Evolutionary conservation across 92 coral and sea anemone species (phyloP), one percentile per base, ranked within the genome.

Genomic region (Siderastrea siderea): DNA sequence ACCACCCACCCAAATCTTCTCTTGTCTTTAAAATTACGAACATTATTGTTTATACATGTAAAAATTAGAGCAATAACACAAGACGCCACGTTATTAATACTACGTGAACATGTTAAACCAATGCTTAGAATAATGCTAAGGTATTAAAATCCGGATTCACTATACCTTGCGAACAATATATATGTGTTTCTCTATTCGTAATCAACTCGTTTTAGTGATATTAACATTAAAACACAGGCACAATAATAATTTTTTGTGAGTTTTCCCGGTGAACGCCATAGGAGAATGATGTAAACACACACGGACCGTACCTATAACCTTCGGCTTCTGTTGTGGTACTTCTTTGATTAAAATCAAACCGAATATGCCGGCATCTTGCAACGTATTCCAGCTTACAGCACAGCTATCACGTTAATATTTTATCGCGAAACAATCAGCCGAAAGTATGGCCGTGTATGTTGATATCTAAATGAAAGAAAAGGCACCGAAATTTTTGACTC

Each of bases 1-100:
- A 38, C 59, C 84, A 80, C 75, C 84, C 84, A 80, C 75, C 86
- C 77, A 81, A 68, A 81, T 68, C 67, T 81, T 81, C 74, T 49
- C 75, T 81, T 55, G 64, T 47, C 43, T 81, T 54, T 6, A 55
- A 85, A 77, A 89, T 89, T 92, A 89, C 86, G 92, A 80, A 79
- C 74, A 90, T 91, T 58, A 94, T 90, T 94, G 95, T 94, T 94
- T 93, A 90, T 90, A 87, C 71, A 94, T 90, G 91, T 87, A 88
- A 94, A 94, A 89, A 62, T 89, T 94, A 89, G 85, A 93, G 72
- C 69, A 64, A 79, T 79, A 79, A 79, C 84, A 79, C 73, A 48
- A 52, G 49, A 65, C 63, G 84, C 84, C 84, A 80, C 67, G 66
- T 80, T 67, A 80, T 67, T 67, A n/a, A 5, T 52, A 81, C 85